phyloP scores from a whole-genome alignment of 2,113 vertebrate species.

The Zosterops borbonicus region DNA sequence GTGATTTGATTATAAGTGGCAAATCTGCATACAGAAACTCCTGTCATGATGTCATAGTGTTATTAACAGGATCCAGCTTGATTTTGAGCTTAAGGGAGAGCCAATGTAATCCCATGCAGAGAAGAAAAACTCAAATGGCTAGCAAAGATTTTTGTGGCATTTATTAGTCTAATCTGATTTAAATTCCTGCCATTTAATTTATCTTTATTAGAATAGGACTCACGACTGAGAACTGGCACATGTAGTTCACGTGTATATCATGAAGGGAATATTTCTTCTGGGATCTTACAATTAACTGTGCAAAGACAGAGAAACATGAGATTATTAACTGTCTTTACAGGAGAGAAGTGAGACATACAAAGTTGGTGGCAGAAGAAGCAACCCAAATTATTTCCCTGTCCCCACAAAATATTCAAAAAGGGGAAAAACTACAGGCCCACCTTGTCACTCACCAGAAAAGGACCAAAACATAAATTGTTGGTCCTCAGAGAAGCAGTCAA shows the following conservation, averaged over 20 bases:
- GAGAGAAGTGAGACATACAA: background rate
- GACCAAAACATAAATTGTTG: too few species aligned
- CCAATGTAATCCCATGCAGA: background rate
- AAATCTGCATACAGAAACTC: conserved; percentile 9
- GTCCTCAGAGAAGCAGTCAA: too few species aligned
- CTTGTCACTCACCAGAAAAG: too few species aligned
- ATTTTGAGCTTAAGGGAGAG: background rate
- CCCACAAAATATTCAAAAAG: too few species aligned
- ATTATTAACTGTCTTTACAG: background rate
- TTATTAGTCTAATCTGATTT: background rate
- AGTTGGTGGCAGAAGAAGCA: background rate
- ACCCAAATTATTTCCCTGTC: background rate
- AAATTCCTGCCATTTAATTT: background rate
- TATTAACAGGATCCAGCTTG: background rate
- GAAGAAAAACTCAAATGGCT: background rate
- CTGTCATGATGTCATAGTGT: background rate
- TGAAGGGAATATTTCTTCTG: background rate
- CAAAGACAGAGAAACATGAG: background rate
- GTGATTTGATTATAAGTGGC: conserved; percentile 23
- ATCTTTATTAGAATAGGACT: fast-evolving
- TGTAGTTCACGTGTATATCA: background rate
- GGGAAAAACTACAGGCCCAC: too few species aligned
- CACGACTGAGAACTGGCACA: background rate
- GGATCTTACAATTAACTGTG: background rate
- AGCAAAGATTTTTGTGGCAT: background rate